Conservation (phyloP, 2,888 invertebrate species). For the Blastobasis adustella region DNA sequence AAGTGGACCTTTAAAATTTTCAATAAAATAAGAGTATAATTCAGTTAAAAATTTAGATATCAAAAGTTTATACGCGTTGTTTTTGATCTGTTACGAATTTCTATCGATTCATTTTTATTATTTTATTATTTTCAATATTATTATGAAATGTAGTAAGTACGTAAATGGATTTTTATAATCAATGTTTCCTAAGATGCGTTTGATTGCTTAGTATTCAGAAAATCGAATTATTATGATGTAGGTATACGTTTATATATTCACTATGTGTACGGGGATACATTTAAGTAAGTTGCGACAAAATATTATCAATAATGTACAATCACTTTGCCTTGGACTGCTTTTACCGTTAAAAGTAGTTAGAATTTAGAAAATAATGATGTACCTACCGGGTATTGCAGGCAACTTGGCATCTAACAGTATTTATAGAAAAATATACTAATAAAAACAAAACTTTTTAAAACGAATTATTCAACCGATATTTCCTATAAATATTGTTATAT, state of each 20-base stretch:
- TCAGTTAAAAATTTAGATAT: conserved; percentile 30
- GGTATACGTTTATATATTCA: too few relatives aligned
- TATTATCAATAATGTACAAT: conserved; percentile 34
- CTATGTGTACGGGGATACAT: too few relatives aligned
- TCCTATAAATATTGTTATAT: too few relatives aligned
- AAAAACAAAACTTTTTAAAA: too few relatives aligned
- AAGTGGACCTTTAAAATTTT: conserved; percentile 24
- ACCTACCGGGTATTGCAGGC: too few relatives aligned
- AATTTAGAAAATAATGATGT: conserved; percentile 6
- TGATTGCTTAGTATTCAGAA: conserved; percentile 1
- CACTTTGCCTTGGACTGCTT: conserved; percentile 47
- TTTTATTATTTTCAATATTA: too few relatives aligned
- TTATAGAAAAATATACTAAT: conserved; percentile 3
- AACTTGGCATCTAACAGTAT: background rate
- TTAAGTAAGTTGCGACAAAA: too few relatives aligned
- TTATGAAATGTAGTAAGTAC: too few relatives aligned
- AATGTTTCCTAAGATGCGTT: conserved; percentile 13
- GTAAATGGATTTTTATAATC: conserved; percentile 8
- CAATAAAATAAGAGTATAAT: conserved; percentile 41
- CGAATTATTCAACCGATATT: too few relatives aligned
- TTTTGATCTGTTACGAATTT: conserved; percentile 17
- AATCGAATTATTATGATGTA: too few relatives aligned
- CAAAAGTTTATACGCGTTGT: conserved; percentile 17
- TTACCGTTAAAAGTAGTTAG: conserved; percentile 23
- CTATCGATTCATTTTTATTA: background rate